Base-by-base conservation (phyloP, 2,797 vertebrate genomes). In the Petrocephalus sullivani region DNA sequence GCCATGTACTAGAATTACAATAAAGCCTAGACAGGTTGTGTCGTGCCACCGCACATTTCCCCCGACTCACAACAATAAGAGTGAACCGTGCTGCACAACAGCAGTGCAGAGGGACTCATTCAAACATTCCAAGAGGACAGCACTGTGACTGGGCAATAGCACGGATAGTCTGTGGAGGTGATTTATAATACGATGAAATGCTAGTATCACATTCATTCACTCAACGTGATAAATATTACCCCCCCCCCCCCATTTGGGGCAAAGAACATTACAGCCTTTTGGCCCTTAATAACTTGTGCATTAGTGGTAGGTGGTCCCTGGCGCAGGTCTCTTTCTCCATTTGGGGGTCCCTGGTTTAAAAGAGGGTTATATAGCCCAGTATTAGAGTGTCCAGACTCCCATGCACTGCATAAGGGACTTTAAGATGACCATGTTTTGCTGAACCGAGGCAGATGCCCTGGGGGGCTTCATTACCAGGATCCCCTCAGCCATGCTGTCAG, bases 401-500 rank as follows among this genome's bases (percentile, higher is more conserved):
- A 33, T 75, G 33, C 23, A 75, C 67, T 78, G 71, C 4, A 78
- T 41, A 78, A 78, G 71, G 37, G 37, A 5, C 71, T 46, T 37
- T 37, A 78, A 78, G 7, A 78, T n/a, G 19, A 49, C 41, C 16
- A 81, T 81, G 46, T 81, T 81, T 81, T 81, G 37, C 41, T 49
- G 19, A 81, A 81, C 16, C n/a, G 75, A 33, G 41, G 16, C 41
- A 81, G 75, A 16, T 81, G 23, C 21, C 51, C 51, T 54, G 83
- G 10, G 57, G 23, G 3, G 16, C 75, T 49, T 16, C 51, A 75
- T 71, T 92, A 96, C 96, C 95, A 96, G 89, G 71, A 96, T 95
- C 37, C 12, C 89, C 90, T 96, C 96, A 19, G 95, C 94, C 95
- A 96, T 96, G 91, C 23, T 91, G 82, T 95, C 95, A 0, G 95